Evolutionary conservation across 1,140 invertebrate species (phyloP), one percentile per base, ranked within the genome.

Genomic region (Argopecten irradians): DNA sequence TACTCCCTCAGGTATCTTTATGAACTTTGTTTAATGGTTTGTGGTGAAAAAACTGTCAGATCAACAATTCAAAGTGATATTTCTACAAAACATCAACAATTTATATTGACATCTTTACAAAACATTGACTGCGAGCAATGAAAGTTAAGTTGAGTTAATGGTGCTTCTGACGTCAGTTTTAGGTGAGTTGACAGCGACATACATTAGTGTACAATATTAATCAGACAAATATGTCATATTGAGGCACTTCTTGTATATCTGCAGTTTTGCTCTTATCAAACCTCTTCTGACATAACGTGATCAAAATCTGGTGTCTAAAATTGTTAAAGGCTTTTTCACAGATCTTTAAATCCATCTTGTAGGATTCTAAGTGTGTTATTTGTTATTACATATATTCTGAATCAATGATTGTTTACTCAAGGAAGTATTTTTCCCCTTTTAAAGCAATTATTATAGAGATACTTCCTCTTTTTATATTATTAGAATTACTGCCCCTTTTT

Each of bases 71-170:
- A n/a, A n/a, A n/a, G n/a, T n/a, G n/a, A n/a, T n/a, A n/a, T n/a
- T n/a, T n/a, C n/a, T 71, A 71, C 55, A 71, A 71, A 71, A n/a
- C 55, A 71, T 71, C 55, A 71, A 28, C 55, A 71, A 71, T 71
- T 71, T 71, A 71, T 7, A 71, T 28, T 71, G 55, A n/a, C 55
- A 71, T 71, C 28, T 71, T n/a, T 16, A 71, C 55, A n/a, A 71
- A 71, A 71, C n/a, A 71, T 28, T 71, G n/a, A 71, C n/a, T 71
- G 55, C 55, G 8, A 71, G 55, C n/a, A 28, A n/a, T 71, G 28
- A n/a, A 71, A 28, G 16, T 71, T 28, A 71, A 71, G 43, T 46
- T 46, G 43, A 71, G 55, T 71, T 71, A 71, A n/a, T 71, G 55
- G 55, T 28, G 16, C 55, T n/a, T 28, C 55, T 71, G 16, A 71